Evolutionary conservation across 2,797 vertebrate species (phyloP).

Genomic region (Antennarius maculatus): DNA sequence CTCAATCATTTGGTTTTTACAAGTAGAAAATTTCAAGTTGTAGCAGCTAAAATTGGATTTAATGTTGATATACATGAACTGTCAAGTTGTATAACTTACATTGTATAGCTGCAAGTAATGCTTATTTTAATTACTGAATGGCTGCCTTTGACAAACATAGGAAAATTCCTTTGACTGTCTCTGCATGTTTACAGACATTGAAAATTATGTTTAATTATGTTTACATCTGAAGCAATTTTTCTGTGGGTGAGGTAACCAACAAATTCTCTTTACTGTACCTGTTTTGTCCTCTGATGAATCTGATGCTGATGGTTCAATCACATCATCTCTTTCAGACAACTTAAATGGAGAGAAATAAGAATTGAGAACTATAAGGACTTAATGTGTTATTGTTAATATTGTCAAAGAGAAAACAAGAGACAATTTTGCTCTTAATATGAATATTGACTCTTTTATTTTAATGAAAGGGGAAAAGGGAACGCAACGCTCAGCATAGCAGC

Average conservation of each 20-base stretch:
- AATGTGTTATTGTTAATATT: neutral
- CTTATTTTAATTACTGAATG: neutral
- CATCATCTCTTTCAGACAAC: conserved; percentile 54
- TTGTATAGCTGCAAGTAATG: neutral
- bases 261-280: conserved; percentile 60
- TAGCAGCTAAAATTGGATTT: too few relatives aligned
- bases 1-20: too few relatives aligned
- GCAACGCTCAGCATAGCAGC: too few relatives aligned
- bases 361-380: neutral
- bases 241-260: neutral
- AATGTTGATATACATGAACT: too few relatives aligned
- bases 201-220: neutral
- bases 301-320: conserved; percentile 38
- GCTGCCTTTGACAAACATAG: neutral
- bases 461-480: too few relatives aligned
- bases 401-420: neutral
- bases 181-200: neutral
- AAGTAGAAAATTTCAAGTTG: too few relatives aligned
- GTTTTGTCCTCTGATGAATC: conserved; percentile 61
- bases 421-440: too few relatives aligned
- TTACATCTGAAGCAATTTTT: neutral
- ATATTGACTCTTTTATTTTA: too few relatives aligned
- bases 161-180: neutral
- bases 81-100: neutral
- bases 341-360: conserved; percentile 47